These are phyloP conservation scores for Melanophora roralis DNA, from an alignment of 2,888 invertebrate genomes.

Conservation along the genomic window DNA sequence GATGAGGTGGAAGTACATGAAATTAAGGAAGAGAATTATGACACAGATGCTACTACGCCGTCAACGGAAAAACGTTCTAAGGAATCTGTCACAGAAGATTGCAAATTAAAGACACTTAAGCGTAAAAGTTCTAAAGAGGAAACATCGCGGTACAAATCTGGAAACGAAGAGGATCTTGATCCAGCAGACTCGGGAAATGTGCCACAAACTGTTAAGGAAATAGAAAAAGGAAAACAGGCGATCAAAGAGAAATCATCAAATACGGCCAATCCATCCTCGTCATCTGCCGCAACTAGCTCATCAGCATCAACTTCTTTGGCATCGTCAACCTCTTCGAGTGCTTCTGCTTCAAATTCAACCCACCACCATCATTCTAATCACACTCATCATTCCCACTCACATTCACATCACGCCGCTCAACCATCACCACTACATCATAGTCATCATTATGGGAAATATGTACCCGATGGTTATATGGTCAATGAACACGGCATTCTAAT, in stretches of 20 bases:
- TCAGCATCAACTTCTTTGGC: conserved; percentile 16
- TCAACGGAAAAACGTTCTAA: conserved; percentile 33
- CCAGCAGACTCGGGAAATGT: conserved; percentile 33
- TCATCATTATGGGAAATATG: conserved; percentile 68
- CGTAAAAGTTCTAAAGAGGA: conserved; percentile 60
- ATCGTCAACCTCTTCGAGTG: conserved; percentile 42
- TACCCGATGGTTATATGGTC: conserved; percentile 68
- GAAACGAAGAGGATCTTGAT: conserved; percentile 42
- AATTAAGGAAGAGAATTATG: conserved; percentile 55
- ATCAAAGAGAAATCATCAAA: conserved; percentile 19
- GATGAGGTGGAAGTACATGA: conserved; percentile 34
- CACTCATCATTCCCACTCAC: conserved; percentile 41
- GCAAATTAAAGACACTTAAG: conserved; percentile 35
- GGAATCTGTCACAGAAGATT: conserved; percentile 29
- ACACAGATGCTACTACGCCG: conserved; percentile 24
- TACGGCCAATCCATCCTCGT: conserved; percentile 20
- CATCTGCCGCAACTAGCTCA: conserved; percentile 25
- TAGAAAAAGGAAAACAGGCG: conserved; percentile 67
- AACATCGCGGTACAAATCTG: conserved; percentile 20
- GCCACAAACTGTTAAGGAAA: conserved; percentile 72
- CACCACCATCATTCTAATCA: conserved; percentile 41
- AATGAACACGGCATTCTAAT: conserved; percentile 73
- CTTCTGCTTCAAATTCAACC: conserved; percentile 32
- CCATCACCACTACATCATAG: conserved; percentile 62
- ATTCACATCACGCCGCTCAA: conserved; percentile 63